A percentile compares a stretch with the other conserved stretches of the same genome.
These are phyloP conservation scores for Enteromius viviparus DNA, from an alignment of 2,797 vertebrate species.

Conservation along the genomic window DNA sequence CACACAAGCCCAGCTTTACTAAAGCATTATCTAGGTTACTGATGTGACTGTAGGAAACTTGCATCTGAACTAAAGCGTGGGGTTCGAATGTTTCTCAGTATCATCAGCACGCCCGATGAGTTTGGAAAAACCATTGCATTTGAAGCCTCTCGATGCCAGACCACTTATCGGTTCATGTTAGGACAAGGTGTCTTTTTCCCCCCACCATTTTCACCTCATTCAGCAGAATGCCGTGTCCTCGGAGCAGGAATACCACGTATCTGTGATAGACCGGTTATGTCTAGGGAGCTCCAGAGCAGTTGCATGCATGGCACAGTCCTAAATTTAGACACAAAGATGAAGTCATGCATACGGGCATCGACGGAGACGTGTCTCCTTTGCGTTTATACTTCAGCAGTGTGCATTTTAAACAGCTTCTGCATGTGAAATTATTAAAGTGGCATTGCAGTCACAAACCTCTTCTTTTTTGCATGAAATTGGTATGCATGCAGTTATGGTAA, in stretches of 20 bases:
- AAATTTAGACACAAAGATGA: slow-evolving; percentile 59
- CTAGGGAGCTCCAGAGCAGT: slow-evolving; percentile 35
- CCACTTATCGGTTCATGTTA: slow-evolving; percentile 33
- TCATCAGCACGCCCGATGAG: neutral
- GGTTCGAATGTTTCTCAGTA: neutral
- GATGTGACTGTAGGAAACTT: neutral
- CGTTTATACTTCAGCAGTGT: slow-evolving; percentile 4
- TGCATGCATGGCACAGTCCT: slow-evolving; percentile 47
- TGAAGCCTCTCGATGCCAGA: slow-evolving; percentile 5
- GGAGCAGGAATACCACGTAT: slow-evolving; percentile 4
- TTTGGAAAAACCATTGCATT: slow-evolving; percentile 2
- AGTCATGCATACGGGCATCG: slow-evolving; percentile 60
- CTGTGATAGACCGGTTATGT: neutral
- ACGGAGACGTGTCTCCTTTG: slow-evolving; percentile 43
- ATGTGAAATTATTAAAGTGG: neutral
- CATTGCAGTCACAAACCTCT: slow-evolving; percentile 31
- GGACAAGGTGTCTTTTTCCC: neutral
- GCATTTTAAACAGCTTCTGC: slow-evolving; percentile 16
- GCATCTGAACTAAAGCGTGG: neutral
- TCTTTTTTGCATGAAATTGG: slow-evolving; percentile 27
- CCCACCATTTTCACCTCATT: slow-evolving; percentile 17
- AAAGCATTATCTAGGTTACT: slow-evolving; percentile 1
- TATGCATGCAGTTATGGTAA: slow-evolving; percentile 50
- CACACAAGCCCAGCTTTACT: neutral
- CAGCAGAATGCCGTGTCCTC: neutral